Base-by-base conservation (phyloP, 1,140 invertebrate species). In the Charaxes varanes region DNA sequence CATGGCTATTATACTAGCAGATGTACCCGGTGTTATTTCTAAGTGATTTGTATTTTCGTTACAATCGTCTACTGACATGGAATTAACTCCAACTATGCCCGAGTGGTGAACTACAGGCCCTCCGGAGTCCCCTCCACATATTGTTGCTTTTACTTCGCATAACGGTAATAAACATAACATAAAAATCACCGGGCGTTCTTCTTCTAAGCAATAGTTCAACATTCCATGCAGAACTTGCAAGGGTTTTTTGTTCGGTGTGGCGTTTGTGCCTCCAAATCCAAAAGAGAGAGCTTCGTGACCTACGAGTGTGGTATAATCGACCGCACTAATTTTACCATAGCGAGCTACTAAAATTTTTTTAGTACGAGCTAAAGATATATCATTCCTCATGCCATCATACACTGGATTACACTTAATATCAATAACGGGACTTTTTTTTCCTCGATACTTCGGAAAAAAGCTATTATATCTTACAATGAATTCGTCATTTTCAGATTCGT, bases 51-150 rank as follows among this genome's bases (percentile, higher is more conserved):
- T n/a, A n/a, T n/a, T n/a, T n/a, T n/a, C n/a, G n/a, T n/a, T n/a
- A n/a, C n/a, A n/a, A n/a, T n/a, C n/a, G n/a, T n/a, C n/a, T n/a
- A n/a, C n/a, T n/a, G n/a, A n/a, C n/a, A n/a, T n/a, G n/a, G 31
- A 35, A 27, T 24, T 23, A 15, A 48, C 45, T 2, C 45, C 45
- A 5, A 48, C 14, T 1, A 48, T 26, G 4, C 32, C 31, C 12
- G 37, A 35, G 15, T 24, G 8, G 7, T 35, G 37, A 7, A 48
- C 7, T 5, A 48, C n/a, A 1, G 45, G 45, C 8, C 45, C 32
- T 1, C 45, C 37, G 1, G 32, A 35, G 12, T 48, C 45, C 21
- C 38, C 45, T 8, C 15, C 6, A 36, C 33, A 42, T n/a, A 36
- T 26, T 1, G 45, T 36, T 3, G 44, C 31, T n/a, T 18, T 11